These are phyloP conservation scores for Heliconius cydno DNA, from an alignment of 2,888 invertebrate genomes.

Conservation along the genomic window DNA sequence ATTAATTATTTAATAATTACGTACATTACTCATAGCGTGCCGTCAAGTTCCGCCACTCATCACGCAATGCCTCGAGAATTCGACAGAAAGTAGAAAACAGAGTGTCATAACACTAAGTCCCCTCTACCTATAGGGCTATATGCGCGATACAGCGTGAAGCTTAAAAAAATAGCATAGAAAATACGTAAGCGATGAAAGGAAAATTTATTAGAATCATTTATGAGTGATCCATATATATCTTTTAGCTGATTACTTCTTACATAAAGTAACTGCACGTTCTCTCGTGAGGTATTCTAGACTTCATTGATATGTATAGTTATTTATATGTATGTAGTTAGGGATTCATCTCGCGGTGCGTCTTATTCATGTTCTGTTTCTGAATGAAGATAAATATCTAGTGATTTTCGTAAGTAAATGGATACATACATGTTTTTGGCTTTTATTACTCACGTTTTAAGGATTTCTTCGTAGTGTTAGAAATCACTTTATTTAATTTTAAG, in stretches of 20 bases:
- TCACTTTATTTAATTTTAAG: no score
- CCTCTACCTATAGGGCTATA: not conserved
- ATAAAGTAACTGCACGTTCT: slow-evolving; percentile 6
- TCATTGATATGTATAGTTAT: not conserved
- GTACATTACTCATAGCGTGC: no score
- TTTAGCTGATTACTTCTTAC: slow-evolving; percentile 52
- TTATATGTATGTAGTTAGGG: not conserved
- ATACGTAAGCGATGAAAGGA: slow-evolving; percentile 33
- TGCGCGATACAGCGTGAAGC: not conserved
- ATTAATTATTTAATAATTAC: not conserved
- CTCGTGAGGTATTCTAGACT: slow-evolving; percentile 4
- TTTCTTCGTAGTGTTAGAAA: not conserved
- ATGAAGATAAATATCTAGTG: slow-evolving; percentile 1
- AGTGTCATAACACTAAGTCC: not conserved
- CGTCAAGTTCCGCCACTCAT: not conserved
- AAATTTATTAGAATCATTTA: slow-evolving; percentile 63
- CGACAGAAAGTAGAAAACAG: not conserved
- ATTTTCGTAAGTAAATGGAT: not conserved
- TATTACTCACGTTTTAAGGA: not conserved
- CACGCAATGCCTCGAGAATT: not conserved
- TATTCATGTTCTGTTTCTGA: not conserved
- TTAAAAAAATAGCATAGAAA: not conserved
- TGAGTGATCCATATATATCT: slow-evolving; percentile 50
- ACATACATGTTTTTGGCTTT: not conserved
- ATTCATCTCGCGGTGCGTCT: slow-evolving; percentile 3